Percentiles rank a stretch among this genome's conserved stretches.
Conservation (phyloP, 2,888 invertebrate species). For the Caenorhabditis angaria region DNA sequence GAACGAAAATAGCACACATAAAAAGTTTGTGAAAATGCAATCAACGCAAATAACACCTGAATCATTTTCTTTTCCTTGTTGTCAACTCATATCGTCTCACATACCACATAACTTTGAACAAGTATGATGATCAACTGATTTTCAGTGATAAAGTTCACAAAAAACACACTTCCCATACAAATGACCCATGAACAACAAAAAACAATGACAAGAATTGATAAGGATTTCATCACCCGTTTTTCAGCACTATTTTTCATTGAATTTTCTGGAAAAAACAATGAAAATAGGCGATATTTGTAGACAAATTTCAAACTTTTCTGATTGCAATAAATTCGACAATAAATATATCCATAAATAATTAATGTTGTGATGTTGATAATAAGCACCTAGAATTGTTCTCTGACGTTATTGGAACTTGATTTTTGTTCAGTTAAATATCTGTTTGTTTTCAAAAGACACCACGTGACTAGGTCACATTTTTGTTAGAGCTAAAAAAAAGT, state of each 20-base stretch:
- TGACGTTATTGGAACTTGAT: not conserved
- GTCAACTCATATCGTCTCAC: not conserved
- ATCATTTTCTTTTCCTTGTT: not conserved
- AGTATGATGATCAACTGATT: not conserved
- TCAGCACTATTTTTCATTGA: not conserved
- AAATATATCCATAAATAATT: not conserved
- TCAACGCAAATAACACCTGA: not conserved
- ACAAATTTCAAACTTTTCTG: not conserved
- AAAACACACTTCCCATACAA: conserved; percentile 10
- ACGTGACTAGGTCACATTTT: not conserved
- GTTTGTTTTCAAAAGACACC: not conserved
- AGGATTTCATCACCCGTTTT: not conserved
- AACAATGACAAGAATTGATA: conserved; percentile 1
- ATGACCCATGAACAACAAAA: conserved; percentile 6
- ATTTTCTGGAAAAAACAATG: not conserved
- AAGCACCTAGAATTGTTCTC: not conserved
- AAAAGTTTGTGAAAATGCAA: not conserved
- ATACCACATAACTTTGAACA: conserved; percentile 6
- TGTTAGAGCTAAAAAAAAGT: too few species aligned
- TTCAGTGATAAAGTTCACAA: not conserved
- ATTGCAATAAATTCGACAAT: not conserved
- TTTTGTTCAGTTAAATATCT: not conserved
- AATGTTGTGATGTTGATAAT: not conserved
- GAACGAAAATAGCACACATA: conserved; percentile 1
- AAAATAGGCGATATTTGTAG: not conserved